phyloP scores from a whole-genome alignment of 2,888 invertebrate species.

The Apomyelois bistriatella region DNA sequence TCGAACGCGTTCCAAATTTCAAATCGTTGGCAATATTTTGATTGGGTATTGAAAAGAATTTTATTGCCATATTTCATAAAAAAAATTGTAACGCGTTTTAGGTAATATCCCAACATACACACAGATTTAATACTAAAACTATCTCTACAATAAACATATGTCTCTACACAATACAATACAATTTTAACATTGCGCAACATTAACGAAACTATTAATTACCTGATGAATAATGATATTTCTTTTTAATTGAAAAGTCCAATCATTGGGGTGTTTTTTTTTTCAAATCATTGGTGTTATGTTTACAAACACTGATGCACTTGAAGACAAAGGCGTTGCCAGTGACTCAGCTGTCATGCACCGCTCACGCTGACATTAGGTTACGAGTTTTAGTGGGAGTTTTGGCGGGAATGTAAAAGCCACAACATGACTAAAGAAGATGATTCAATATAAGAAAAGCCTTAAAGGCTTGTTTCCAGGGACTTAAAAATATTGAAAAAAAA shows the following conservation, averaged over 20 bases:
- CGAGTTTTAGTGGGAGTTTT: not conserved
- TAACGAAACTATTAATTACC: not conserved
- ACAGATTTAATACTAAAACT: no score
- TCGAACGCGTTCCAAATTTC: conserved; percentile 39
- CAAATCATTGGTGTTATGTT: not conserved
- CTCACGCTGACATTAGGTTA: not conserved
- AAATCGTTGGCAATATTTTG: conserved; percentile 49
- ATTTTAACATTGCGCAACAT: not conserved
- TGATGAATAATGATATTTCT: no score
- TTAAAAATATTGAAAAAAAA: no score
- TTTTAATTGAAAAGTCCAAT: no score
- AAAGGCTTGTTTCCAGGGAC: no score
- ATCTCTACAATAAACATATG: no score
- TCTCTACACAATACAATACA: not conserved
- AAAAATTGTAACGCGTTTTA: not conserved
- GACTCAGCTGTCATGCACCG: not conserved
- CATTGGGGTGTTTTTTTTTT: no score
- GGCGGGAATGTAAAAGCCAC: no score
- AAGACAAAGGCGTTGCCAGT: not conserved
- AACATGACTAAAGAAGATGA: no score
- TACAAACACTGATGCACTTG: not conserved
- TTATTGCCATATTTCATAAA: conserved; percentile 15
- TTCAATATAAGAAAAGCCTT: no score
- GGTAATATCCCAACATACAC: no score
- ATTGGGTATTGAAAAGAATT: conserved; percentile 20